Evolutionary conservation across 2,113 vertebrate species (phyloP).

Genomic region (Cepphus grylle): DNA sequence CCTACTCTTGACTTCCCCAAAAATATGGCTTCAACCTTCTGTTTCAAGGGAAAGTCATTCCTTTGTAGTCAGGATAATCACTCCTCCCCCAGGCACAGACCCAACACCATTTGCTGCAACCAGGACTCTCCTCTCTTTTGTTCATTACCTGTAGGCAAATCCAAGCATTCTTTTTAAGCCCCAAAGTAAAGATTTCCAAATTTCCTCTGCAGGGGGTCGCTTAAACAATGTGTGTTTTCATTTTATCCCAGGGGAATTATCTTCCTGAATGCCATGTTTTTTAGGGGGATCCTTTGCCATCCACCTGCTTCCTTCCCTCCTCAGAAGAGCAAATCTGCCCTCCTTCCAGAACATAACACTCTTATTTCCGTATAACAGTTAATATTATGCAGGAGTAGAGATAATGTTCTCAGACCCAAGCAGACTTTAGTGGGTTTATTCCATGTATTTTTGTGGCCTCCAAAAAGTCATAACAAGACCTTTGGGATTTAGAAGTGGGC

Average conservation of each 20-base stretch:
- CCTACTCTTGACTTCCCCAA: conserved; percentile 5
- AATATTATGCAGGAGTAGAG: not conserved
- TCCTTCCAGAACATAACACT: not conserved
- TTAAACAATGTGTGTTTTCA: conserved; percentile 27
- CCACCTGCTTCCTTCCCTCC: conserved; percentile 18
- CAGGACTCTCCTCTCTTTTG: conserved; percentile 21
- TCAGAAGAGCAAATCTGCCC: not conserved
- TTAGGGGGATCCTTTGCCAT: not conserved
- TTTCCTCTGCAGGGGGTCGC: conserved; percentile 34
- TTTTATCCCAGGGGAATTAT: conserved; percentile 37
- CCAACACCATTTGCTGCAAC: not conserved
- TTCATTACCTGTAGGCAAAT: conserved; percentile 58
- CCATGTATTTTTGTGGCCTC: not conserved
- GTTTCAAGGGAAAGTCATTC: conserved; percentile 38
- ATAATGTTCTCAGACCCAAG: not conserved
- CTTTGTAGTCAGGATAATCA: conserved; percentile 30
- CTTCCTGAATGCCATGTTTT: conserved; percentile 20
- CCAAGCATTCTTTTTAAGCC: conserved; percentile 11
- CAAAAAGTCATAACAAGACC: not conserved
- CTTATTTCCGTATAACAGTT: not conserved
- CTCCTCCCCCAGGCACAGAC: conserved; percentile 50
- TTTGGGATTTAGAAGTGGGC: not conserved
- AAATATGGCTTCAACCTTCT: conserved; percentile 53
- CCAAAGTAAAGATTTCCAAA: conserved; percentile 39
- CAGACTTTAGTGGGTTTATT: not conserved